Evolutionary conservation across 2,797 vertebrate genomes (phyloP).

Genomic region (Rhynchonycteris naso): DNA sequence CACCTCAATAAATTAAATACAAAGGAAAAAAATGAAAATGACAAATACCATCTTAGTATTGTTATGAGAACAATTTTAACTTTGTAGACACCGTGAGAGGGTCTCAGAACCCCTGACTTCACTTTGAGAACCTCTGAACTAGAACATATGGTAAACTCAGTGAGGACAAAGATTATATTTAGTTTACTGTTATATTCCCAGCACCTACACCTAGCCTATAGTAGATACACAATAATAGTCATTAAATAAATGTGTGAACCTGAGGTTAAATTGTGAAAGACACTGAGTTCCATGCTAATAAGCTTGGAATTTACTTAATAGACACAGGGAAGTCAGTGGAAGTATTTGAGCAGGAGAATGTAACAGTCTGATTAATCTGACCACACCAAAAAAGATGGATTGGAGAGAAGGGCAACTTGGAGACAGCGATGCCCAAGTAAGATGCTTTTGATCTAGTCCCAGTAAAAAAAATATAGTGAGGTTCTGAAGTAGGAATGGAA

Average conservation of each 20-base stretch:
- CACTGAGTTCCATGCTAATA: background rate
- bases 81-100: background rate
- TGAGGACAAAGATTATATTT: background rate
- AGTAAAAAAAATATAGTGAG: background rate
- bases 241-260: background rate
- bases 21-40: background rate
- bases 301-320: background rate
- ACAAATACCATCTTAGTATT: background rate
- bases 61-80: slow-evolving; percentile 19
- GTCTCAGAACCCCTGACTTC: background rate
- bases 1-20: too few relatives aligned
- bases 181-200: background rate
- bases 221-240: background rate
- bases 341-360: background rate
- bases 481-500: background rate
- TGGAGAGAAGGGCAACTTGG: background rate
- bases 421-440: background rate
- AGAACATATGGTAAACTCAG: background rate
- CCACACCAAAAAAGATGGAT: background rate
- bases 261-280: background rate
- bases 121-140: background rate
- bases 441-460: background rate
- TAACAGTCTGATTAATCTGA: background rate
- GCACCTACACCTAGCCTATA: background rate
- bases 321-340: background rate